Base-by-base conservation (phyloP, 2,113 vertebrate species). In the Baryphthengus martii region DNA sequence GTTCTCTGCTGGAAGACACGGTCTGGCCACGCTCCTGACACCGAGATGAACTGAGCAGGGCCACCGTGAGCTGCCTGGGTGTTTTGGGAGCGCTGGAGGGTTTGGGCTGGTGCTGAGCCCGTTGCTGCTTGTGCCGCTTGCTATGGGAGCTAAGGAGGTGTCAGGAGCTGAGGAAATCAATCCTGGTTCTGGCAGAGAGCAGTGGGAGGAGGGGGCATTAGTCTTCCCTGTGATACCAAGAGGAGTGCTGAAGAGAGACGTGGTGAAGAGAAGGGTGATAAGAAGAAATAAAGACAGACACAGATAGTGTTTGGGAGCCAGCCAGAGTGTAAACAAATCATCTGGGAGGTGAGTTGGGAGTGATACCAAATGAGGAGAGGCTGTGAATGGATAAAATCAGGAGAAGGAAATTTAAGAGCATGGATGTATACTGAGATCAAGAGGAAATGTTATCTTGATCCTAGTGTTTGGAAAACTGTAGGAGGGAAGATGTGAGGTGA, bases 321-420 rank as follows among this genome's bases (percentile, higher is more conserved):
- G 84, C 84, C 91, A 93, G 84, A 85, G 77, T 56, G 84, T 89
- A 93, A 95, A 85, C 89, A 88, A 78, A 85, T 75, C 65, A 91
- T 9, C 77, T 73, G 73, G 66, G 84, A 95, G 91, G 61, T 49
- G 65, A 76, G 65, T 84, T 78, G 91, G 87, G 70, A 92, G 70
- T n/a, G 65, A 37, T 89, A 92, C 4, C 61, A 89, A 81, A 61
- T 40, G 71, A 70, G 93, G 62, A 66, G 81, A 79, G 70, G 28
- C 86, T 72, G 75, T 37, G 59, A 77, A 76, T 62, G 70, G 66
- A 65, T 95, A 44, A 66, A 91, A 85, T 12, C 40, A 65, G 47
- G 26, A 59, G 80, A 39, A 75, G 33, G 89, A 91, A 92, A 92
- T 68, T 91, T 72, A 61, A 93, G 95, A 91, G 59, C 49, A 13